Base-by-base conservation (phyloP, 2,888 invertebrate species). In the Leucophenga montana region DNA sequence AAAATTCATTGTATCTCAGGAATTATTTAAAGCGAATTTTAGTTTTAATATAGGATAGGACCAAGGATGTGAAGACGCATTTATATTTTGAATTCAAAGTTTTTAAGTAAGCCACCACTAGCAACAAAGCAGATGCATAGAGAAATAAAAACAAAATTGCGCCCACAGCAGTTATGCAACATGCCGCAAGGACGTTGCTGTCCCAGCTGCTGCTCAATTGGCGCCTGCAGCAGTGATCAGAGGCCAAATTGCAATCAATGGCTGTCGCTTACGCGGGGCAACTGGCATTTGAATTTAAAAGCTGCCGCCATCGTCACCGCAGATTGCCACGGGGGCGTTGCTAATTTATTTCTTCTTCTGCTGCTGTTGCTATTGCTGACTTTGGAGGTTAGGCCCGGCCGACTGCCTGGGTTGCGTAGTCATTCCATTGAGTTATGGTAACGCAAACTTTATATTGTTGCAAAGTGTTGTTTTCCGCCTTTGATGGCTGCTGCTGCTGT, bases 131-230 rank as follows among this genome's bases (percentile, higher is more conserved):
- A 77, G 81, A 74, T 76, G 66, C 66, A 16, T 66, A 53, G 78
- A 82, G 83, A 80, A 82, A 79, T 82, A 83, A 80, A 80, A 80
- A 82, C 77, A 82, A 78, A 83, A 79, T 81, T 82, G 8, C 39
- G 39, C 9, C 39, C 9, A 39, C 8, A 39, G 3, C 39, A 39
- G 39, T 80, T 83, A 80, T 83, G 82, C 79, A 80, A 80, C 68
- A 64, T 77, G 79, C 84, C 73, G 79, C 84, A 83, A 83, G 84
- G 80, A 82, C 84, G 81, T 84, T 82, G 78, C 70, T 77, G 68
- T n/a, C 13, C 31, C 13, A 39, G 81, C 82, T 82, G 78, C 70
- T 77, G 62, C 14, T n/a, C 31, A n/a, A 8, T 8, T 39, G 39
- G 39, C 39, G 39, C 39, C 39, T 5, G 39, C 39, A 61, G 39